Percentiles rank a stretch among this genome's conserved stretches.
Evolutionary conservation across 2,113 vertebrate genomes (phyloP).

Genomic region (Megaceryle torquata): DNA sequence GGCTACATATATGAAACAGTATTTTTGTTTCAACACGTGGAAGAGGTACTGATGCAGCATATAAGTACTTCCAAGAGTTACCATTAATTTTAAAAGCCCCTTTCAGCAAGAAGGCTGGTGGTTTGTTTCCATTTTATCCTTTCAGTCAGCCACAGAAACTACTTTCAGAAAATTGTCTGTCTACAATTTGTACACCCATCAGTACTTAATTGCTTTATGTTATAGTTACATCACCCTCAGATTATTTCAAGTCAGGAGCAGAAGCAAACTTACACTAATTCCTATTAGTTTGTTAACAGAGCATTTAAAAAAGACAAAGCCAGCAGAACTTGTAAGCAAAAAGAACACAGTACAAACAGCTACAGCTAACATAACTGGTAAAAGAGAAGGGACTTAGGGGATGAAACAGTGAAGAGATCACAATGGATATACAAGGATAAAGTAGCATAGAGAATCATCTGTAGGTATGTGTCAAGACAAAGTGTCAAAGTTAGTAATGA

Average conservation of each 20-base stretch:
- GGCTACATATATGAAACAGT: not conserved
- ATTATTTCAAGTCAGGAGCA: not conserved
- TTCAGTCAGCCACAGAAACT: not conserved
- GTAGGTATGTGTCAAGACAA: not conserved
- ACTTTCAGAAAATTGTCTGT: not conserved
- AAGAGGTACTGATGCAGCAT: not conserved
- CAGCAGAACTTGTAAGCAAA: not conserved
- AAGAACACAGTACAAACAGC: not conserved
- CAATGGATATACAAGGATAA: not conserved
- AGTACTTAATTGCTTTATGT: not conserved
- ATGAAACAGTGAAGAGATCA: not conserved
- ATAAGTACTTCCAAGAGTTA: not conserved
- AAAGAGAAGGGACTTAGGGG: not conserved
- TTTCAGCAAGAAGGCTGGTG: not conserved
- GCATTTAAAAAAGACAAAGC: not conserved
- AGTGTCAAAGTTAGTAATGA: not conserved
- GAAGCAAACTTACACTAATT: not conserved
- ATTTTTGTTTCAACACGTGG: not conserved
- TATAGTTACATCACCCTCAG: not conserved
- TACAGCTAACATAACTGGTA: not conserved
- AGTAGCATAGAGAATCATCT: not conserved
- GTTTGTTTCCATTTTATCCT: not conserved
- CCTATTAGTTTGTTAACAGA: not conserved
- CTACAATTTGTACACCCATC: not conserved
- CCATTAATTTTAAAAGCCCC: fast-evolving